phyloP scores from a whole-genome alignment of 2,888 invertebrate species.

The Dryobotodes eremita region DNA sequence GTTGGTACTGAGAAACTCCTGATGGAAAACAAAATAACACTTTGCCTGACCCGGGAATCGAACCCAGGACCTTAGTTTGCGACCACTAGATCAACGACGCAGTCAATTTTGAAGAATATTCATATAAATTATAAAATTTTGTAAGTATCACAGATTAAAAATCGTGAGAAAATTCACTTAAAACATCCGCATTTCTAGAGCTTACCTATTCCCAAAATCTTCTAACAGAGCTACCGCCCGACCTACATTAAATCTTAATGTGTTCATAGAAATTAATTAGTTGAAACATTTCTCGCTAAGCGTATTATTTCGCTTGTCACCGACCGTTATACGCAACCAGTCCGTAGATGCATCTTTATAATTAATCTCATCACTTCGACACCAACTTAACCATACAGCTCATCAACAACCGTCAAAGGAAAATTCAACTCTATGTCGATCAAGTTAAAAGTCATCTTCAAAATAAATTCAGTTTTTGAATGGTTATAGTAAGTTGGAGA shows the following conservation, averaged over 20 bases:
- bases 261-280: slow-evolving; percentile 75
- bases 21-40: too few relatives aligned
- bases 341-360: slow-evolving; percentile 84
- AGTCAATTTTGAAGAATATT: too few relatives aligned
- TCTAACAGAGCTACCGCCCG: slow-evolving; percentile 53
- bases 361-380: slow-evolving; percentile 84
- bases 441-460: slow-evolving; percentile 16
- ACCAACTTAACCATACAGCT: slow-evolving; percentile 54
- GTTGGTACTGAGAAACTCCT: too few relatives aligned
- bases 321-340: slow-evolving; percentile 79
- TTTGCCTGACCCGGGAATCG: too few relatives aligned
- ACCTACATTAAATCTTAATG: slow-evolving; percentile 70
- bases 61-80: too few relatives aligned
- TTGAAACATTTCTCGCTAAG: slow-evolving; percentile 72
- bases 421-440: slow-evolving; percentile 49
- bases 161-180: slow-evolving; percentile 53
- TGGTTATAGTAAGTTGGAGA: slow-evolving; percentile 28
- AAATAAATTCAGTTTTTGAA: slow-evolving; percentile 16
- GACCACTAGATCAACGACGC: too few relatives aligned
- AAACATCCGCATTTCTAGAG: slow-evolving; percentile 27
- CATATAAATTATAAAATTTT: not conserved
- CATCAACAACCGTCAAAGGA: slow-evolving; percentile 5
- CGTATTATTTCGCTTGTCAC: slow-evolving; percentile 75
- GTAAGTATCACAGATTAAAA: not conserved
- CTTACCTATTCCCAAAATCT: slow-evolving; percentile 23